Evolutionary conservation across 2,888 invertebrate genomes (phyloP).

Genomic region (Pteria penguin): DNA sequence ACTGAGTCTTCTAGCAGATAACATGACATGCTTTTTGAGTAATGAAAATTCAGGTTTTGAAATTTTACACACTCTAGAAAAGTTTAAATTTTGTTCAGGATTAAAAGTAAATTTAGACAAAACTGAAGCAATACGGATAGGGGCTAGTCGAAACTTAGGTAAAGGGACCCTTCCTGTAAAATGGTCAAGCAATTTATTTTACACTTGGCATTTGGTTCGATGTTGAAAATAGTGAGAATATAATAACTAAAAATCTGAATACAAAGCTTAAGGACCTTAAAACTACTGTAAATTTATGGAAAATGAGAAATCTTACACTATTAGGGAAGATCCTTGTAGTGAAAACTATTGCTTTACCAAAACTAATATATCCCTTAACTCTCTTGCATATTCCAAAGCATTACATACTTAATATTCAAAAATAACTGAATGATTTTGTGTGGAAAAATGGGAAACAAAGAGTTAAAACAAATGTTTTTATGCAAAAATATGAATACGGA

Average conservation of each 20-base stretch:
- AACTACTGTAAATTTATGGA: no score
- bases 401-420: background rate
- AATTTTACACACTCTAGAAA: no score
- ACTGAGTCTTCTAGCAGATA: no score
- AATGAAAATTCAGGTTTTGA: background rate
- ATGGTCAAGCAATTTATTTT: no score
- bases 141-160: constrained; percentile 4
- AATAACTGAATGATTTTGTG: background rate
- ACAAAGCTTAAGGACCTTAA: no score
- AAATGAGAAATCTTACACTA: background rate
- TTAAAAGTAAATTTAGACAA: constrained; percentile 12
- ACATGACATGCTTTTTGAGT: constrained; percentile 18
- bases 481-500: background rate
- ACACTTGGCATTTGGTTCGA: no score
- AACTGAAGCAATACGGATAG: constrained; percentile 13
- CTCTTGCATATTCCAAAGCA: background rate
- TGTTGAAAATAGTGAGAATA: no score
- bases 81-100: no score
- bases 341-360: background rate
- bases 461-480: background rate
- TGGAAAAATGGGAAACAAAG: background rate
- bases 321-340: background rate
- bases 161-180: no score
- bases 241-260: background rate
- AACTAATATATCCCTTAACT: background rate